A percentile compares a stretch with the other conserved stretches of the same genome.
These are phyloP conservation scores for Tachysurus vachellii DNA, from an alignment of 2,113 vertebrate genomes.

Conservation along the genomic window DNA sequence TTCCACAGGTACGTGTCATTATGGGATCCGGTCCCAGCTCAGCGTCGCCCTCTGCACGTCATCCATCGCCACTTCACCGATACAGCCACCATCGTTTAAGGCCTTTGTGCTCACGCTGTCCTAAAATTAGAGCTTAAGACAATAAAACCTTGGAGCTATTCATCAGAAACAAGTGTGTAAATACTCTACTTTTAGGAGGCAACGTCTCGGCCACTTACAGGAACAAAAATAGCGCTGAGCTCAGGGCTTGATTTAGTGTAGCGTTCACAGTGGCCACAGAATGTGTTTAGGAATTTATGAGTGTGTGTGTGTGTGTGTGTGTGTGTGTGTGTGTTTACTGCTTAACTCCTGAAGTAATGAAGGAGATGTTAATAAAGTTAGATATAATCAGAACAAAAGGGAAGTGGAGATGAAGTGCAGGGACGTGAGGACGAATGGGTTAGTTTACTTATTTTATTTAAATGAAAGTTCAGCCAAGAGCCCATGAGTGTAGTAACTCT, in stretches of 20 bases:
- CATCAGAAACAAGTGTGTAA: background rate
- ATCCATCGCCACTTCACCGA: background rate
- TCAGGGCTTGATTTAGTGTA: background rate
- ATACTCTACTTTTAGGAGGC: conserved; percentile 20
- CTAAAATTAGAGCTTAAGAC: conserved; percentile 1
- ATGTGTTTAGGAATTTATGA: background rate
- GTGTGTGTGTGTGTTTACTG: too few relatives aligned
- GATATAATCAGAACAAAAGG: background rate
- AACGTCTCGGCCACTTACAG: background rate
- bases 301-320: background rate
- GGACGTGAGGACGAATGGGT: background rate
- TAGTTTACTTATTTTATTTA: background rate
- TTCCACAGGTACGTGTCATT: background rate
- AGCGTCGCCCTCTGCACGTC: conserved; percentile 31
- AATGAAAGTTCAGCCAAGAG: background rate
- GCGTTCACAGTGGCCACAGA: background rate
- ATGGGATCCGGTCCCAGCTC: background rate
- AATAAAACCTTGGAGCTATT: background rate
- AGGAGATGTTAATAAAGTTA: background rate
- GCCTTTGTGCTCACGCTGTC: background rate
- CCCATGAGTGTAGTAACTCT: background rate
- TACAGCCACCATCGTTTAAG: background rate
- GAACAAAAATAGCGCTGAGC: conserved; percentile 26
- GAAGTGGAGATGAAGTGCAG: background rate
- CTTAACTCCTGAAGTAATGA: background rate